These are phyloP conservation scores for Pomacea maculata DNA, from an alignment of 1,140 invertebrate genomes.

Conservation along the genomic window DNA sequence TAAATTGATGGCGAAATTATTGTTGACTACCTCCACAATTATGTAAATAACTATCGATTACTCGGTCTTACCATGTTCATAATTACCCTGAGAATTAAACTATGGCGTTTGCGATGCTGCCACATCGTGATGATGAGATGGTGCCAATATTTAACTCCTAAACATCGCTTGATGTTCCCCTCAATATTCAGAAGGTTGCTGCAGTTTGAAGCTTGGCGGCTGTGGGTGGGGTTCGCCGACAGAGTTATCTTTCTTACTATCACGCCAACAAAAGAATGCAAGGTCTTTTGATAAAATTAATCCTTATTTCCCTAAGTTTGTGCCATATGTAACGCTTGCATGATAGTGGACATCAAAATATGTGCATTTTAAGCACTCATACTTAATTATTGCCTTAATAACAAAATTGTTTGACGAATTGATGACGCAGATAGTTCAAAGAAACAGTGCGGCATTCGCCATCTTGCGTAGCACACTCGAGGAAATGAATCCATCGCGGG, in stretches of 20 bases:
- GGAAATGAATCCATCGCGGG: conserved; percentile 42
- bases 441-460: conserved; percentile 42
- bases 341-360: not conserved
- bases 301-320: not conserved
- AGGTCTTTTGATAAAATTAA: not conserved
- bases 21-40: no score
- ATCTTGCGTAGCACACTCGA: conserved; percentile 55
- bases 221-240: conserved; percentile 21
- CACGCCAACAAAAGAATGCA: conserved; percentile 18
- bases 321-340: not conserved
- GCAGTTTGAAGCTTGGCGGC: conserved; percentile 4
- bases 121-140: no score
- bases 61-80: no score
- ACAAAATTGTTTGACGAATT: not conserved
- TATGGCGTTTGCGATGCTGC: no score
- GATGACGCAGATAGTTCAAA: conserved; percentile 26
- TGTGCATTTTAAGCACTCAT: not conserved
- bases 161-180: no score
- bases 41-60: no score
- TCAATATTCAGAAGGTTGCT: no score
- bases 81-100: no score
- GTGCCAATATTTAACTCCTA: no score
- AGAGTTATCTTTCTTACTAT: conserved; percentile 29
- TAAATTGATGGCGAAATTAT: no score
- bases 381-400: not conserved